Evolutionary conservation across 2,113 vertebrate species (phyloP), one percentile per base, ranked within the genome.

Genomic region (Gambusia holbrooki): DNA sequence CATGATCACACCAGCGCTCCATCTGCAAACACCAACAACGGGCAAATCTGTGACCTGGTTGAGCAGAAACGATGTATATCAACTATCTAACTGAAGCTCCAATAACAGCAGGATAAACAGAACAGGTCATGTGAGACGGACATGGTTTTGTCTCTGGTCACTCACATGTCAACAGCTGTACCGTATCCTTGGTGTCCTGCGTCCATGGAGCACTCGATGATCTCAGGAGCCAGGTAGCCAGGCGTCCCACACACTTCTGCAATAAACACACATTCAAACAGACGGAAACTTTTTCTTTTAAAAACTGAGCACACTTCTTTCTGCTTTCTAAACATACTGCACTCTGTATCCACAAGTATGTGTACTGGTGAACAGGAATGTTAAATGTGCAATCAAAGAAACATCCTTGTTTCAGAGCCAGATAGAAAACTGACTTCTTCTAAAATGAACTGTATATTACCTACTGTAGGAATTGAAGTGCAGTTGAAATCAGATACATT

Each of bases 1-100:
- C 98, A 99, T 97, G 93, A 99, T 97, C 71, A 99, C 98, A 0
- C 98, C 97, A 0, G 96, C 95, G 86, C 97, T 99, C 98, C 98
- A 99, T 93, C 98, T 99, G 94, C 1, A 9, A 79, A 28, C 28
- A 35, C 22, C 30, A 25, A 25, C 2, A 2, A 35, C 30, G 12
- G 30, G 10, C 2, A 25, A 9, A 22, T 35, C 19, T 64, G 22
- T 10, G 51, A 54, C 51, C 51, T 54, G 19, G 22, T 17, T 54
- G 0, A 54, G 9, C 51, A 54, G 51, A n/a, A 54, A 25, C 51
- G 3, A 30, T 54, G 9, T 54, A n/a, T 1, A 25, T 3, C 22
- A 54, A 1, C 8, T 9, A 19, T 54, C 19, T 58, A n/a, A 58
- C 17, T 0, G 25, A 58, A n/a, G 51, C 22, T 25, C 10, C 25